A percentile compares a stretch with the other conserved stretches of the same genome.
Evolutionary conservation across 2,113 vertebrate genomes (phyloP).

Genomic region (Alethe castanea): DNA sequence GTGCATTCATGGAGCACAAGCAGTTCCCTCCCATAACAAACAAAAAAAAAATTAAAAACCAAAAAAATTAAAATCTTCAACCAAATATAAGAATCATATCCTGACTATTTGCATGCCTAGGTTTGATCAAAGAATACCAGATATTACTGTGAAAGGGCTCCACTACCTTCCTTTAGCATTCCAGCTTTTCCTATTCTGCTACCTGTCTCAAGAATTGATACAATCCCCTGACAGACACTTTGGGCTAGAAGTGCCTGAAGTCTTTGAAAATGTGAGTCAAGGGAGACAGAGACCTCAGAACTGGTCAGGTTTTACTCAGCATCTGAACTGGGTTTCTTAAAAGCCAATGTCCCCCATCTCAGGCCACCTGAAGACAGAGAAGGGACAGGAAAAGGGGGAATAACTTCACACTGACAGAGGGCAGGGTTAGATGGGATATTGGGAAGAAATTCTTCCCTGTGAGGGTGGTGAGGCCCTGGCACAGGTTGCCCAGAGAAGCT

Average conservation of each 20-base stretch:
- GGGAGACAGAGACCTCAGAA: not conserved
- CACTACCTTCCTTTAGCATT: not conserved
- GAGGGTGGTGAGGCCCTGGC: not conserved
- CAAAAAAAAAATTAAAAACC: too few species aligned
- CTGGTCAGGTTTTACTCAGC: not conserved
- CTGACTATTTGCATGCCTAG: not conserved
- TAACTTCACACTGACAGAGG: not conserved
- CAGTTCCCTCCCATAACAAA: not conserved
- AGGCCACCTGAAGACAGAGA: not conserved
- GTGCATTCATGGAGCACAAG: not conserved
- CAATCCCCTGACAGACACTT: not conserved
- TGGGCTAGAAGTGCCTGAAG: not conserved
- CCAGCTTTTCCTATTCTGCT: not conserved
- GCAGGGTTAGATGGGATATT: not conserved
- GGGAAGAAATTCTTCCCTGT: not conserved
- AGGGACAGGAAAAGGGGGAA: not conserved
- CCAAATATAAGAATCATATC: not conserved
- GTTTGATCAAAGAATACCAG: not conserved
- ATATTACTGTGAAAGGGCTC: not conserved
- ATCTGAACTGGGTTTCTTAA: not conserved
- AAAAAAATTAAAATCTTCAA: not conserved
- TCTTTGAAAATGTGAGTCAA: not conserved
- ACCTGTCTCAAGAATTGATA: not conserved
- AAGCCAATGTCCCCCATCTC: not conserved
- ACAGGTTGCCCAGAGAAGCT: not conserved